Evolutionary conservation across 1,140 invertebrate genomes (phyloP).

Genomic region (Drosophila santomea): DNA sequence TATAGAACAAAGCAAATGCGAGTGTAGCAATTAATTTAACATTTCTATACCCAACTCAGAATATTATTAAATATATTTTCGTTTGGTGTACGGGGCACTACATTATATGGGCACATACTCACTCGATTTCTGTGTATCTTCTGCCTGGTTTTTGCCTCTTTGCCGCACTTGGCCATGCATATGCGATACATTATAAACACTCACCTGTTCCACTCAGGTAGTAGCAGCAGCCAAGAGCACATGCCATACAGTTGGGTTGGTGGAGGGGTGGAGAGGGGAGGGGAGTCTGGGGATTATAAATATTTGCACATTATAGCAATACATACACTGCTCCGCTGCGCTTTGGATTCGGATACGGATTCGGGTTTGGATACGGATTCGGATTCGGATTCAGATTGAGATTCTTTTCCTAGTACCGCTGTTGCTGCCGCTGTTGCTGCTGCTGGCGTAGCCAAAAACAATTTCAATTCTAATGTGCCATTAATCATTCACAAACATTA

Average conservation of each 20-base stretch:
- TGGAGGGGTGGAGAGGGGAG: not conserved
- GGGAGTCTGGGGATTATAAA: constrained; percentile 58
- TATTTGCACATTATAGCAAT: constrained; percentile 79
- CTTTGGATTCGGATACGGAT: constrained; percentile 26
- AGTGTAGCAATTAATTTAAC: no score
- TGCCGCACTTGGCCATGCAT: constrained; percentile 70
- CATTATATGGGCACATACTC: constrained; percentile 21
- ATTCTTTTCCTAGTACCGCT: not conserved
- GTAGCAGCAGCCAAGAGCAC: constrained; percentile 33
- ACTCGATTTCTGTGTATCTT: constrained; percentile 32
- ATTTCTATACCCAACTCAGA: no score
- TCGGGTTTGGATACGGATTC: constrained; percentile 5
- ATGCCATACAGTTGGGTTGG: constrained; percentile 23
- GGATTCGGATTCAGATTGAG: not conserved
- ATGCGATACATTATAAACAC: constrained; percentile 72
- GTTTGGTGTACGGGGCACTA: constrained; percentile 1
- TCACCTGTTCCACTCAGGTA: constrained; percentile 71
- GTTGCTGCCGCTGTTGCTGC: not conserved
- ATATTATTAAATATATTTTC: no score
- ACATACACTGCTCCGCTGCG: constrained; percentile 48
- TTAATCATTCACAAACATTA: constrained; percentile 83
- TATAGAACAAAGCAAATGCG: no score
- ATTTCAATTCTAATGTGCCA: constrained; percentile 81
- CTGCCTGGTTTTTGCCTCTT: constrained; percentile 49
- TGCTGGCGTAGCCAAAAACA: constrained; percentile 55